Evolutionary conservation across 2,888 invertebrate genomes (phyloP), one percentile per base, ranked within the genome.

Genomic region (Harpagoxenus sublaevis): DNA sequence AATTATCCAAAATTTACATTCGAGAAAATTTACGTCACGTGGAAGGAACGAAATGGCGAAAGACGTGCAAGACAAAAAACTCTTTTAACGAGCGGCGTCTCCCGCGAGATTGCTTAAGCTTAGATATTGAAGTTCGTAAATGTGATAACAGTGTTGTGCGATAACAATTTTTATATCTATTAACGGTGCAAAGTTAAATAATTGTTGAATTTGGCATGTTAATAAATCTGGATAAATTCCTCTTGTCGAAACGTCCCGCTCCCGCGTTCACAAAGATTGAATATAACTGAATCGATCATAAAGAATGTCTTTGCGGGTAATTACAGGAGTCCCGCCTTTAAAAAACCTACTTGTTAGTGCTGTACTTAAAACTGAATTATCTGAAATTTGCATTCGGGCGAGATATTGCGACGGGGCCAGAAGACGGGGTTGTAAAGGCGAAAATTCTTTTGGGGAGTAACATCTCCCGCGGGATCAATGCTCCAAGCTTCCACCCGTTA

Each of bases 381-480:
- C 63, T 45, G 74, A 84, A 84, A 86, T 86, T 86, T 84, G 84
- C 79, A 74, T 74, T 81, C 68, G 53, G 60, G 73, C 10, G 65
- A 12, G 70, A 74, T n/a, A 83, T 45, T 55, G 82, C 53, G 71
- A 28, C 31, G 18, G 28, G 15, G 31, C 31, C 31, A 15, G 18
- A 3, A 9, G 9, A 23, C 12, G 1, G 1, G 23, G 51, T 48
- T 63, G 55, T 70, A 53, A n/a, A n/a, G n/a, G n/a, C 63, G 28
- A 82, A 79, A 83, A 70, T 68, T 79, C 84, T 62, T 85, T 86
- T 70, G 62, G 79, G 42, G 73, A 81, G 89, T 66, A 84, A 85
- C 85, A 75, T 88, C 68, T 77, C 86, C 74, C 89, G 35, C 35
- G 88, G 86, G 88, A 85, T 88, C 82, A 77, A 23, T 23, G 84